These are phyloP conservation scores for Pseudochirops cupreus DNA, from an alignment of 2,797 vertebrate genomes.

Conservation along the genomic window DNA sequence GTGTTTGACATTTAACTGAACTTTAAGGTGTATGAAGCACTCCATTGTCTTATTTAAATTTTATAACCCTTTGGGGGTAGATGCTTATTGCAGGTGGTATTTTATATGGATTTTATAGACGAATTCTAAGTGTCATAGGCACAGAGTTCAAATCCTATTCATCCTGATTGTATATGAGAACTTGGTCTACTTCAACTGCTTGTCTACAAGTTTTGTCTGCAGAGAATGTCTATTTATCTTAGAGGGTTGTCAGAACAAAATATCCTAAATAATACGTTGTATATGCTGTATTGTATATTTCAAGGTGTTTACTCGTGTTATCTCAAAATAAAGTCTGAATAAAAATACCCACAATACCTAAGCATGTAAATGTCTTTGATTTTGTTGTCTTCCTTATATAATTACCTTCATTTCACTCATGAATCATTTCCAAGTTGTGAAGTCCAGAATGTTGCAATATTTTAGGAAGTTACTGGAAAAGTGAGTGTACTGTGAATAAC, in stretches of 20 bases:
- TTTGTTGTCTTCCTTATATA: neutral
- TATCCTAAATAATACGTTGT: neutral
- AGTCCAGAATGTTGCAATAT: neutral
- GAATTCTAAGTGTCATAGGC: neutral
- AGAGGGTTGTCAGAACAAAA: neutral
- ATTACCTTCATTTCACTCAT: neutral
- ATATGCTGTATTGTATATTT: neutral
- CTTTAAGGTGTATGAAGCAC: no score
- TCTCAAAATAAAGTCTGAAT: neutral
- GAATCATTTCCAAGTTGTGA: neutral
- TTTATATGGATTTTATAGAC: neutral
- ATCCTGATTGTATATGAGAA: neutral
- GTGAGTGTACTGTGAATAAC: neutral
- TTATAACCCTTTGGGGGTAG: no score
- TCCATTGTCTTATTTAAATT: neutral
- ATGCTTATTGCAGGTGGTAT: no score
- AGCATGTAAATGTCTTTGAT: neutral
- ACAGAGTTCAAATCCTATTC: neutral
- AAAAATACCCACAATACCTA: neutral
- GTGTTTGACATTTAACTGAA: no score
- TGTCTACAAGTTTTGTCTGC: neutral
- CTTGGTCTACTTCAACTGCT: neutral
- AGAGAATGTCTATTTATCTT: neutral
- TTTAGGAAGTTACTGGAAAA: neutral
- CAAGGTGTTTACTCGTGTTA: neutral